phyloP scores from a whole-genome alignment of 1,140 invertebrate species.

The Penaeus vannamei region DNA sequence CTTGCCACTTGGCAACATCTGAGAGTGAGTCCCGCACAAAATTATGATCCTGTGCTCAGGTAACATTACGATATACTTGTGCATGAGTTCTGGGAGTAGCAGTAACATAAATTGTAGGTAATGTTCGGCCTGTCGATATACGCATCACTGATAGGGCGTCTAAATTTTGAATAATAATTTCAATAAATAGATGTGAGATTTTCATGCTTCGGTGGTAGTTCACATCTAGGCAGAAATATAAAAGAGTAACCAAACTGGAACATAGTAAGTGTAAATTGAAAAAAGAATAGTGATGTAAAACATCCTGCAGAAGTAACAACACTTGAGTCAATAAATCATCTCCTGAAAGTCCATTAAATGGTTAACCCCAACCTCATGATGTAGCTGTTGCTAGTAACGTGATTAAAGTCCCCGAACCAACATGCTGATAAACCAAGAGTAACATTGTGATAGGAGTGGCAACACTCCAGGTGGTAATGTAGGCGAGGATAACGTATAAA shows the following conservation, averaged over 20 bases:
- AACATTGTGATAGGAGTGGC: no score
- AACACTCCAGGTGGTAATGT: no score
- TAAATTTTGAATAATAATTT: neutral
- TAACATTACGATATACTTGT: conserved; percentile 31
- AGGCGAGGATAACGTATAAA: no score
- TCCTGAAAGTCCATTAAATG: neutral
- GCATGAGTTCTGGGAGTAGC: conserved; percentile 45
- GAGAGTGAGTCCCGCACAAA: conserved; percentile 35
- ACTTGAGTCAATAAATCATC: conserved; percentile 35
- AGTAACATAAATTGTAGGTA: conserved; percentile 20
- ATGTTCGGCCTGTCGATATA: no score
- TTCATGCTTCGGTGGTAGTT: conserved; percentile 49
- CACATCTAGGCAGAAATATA: conserved; percentile 14
- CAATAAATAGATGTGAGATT: conserved; percentile 25
- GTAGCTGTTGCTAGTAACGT: no score
- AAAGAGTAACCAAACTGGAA: conserved; percentile 24
- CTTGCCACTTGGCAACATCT: conserved; percentile 40
- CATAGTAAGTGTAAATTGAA: conserved; percentile 41
- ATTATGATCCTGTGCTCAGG: conserved; percentile 59
- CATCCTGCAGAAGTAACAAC: conserved; percentile 50
- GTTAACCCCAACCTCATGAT: no score
- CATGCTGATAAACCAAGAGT: no score
- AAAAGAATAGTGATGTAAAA: conserved; percentile 35
- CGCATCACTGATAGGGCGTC: conserved; percentile 1
- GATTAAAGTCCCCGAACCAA: no score